Conservation (phyloP, 2,113 vertebrate genomes). For the Noctilio leporinus region DNA sequence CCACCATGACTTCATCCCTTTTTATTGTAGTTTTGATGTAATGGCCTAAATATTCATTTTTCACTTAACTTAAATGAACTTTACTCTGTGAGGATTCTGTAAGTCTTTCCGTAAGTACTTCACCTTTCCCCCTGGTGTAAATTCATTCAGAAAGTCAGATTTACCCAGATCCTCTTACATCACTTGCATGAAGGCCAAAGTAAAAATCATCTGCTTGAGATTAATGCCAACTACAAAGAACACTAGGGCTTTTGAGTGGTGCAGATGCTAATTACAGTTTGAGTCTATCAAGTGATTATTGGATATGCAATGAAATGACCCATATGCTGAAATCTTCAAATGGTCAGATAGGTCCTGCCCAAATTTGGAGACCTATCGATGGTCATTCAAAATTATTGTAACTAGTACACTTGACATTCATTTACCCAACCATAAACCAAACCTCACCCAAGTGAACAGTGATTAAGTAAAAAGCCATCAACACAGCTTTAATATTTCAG, state of each 20-base stretch:
- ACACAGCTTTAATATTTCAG: slow-evolving; percentile 34
- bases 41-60: slow-evolving; percentile 4
- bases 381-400: slow-evolving; percentile 1
- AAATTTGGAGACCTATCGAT: neutral
- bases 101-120: neutral
- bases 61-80: neutral
- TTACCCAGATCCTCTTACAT: neutral
- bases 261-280: neutral
- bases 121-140: neutral
- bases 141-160: neutral
- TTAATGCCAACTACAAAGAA: slow-evolving; percentile 29
- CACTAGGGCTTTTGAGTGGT: neutral
- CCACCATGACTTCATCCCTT: neutral
- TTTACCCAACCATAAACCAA: slow-evolving; percentile 26
- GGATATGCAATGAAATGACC: neutral
- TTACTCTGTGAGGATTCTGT: neutral
- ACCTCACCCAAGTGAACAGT: neutral
- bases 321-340: slow-evolving; percentile 31
- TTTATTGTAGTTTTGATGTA: neutral
- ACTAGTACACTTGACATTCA: slow-evolving; percentile 25
- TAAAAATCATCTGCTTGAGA: slow-evolving; percentile 42
- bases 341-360: neutral
- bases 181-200: slow-evolving; percentile 10
- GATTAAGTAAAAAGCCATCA: slow-evolving; percentile 37
- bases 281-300: slow-evolving; percentile 1